These are phyloP conservation scores for Mythimna ferrago DNA, from an alignment of 2,888 invertebrate species.

Conservation along the genomic window DNA sequence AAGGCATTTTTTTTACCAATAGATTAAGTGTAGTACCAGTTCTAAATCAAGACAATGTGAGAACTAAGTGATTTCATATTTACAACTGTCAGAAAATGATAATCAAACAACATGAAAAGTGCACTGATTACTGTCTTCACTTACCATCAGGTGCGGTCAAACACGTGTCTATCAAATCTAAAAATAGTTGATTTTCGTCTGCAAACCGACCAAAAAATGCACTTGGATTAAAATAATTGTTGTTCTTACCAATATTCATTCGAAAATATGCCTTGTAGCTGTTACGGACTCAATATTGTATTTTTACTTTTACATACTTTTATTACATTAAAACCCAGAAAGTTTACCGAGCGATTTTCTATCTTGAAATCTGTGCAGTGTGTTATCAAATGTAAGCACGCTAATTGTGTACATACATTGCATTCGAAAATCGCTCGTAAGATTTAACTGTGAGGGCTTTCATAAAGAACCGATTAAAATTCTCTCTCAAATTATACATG, in stretches of 20 bases:
- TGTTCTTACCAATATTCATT: constrained; percentile 29
- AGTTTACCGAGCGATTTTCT: not conserved
- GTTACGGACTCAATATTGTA: constrained; percentile 2
- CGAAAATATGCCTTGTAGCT: constrained; percentile 4
- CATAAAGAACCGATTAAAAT: not conserved
- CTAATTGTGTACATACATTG: not conserved
- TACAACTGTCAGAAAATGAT: constrained; percentile 23
- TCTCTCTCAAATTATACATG: constrained; percentile 14
- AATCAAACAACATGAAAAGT: constrained; percentile 26
- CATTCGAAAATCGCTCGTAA: not conserved
- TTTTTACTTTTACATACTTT: constrained; percentile 2
- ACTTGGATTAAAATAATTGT: constrained; percentile 33
- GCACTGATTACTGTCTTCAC: constrained; percentile 22
- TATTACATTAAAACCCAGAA: not conserved
- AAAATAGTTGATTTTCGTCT: constrained; percentile 46
- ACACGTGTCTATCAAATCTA: constrained; percentile 49
- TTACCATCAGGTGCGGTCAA: constrained; percentile 44
- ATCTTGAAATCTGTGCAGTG: not conserved
- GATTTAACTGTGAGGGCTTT: constrained; percentile 9
- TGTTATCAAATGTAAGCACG: not conserved
- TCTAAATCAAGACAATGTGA: constrained; percentile 7
- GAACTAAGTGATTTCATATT: constrained; percentile 23
- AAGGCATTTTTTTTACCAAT: not conserved
- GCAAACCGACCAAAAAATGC: constrained; percentile 40
- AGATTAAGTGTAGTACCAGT: not conserved